Percentiles rank a stretch among this genome's conserved stretches.
Evolutionary conservation across 2,113 vertebrate genomes (phyloP).

Genomic region (Amphiprion percula): DNA sequence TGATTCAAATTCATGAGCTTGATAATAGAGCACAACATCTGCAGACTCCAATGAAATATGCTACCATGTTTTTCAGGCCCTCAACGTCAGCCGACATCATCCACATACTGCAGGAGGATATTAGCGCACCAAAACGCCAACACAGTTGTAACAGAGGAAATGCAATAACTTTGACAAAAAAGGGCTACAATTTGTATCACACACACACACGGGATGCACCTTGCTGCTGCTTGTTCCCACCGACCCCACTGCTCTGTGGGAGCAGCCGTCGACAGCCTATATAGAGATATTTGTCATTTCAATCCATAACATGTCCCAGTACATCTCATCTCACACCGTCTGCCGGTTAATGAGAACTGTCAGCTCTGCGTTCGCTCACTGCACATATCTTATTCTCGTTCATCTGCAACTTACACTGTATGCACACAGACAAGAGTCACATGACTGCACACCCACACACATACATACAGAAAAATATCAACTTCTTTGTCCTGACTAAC

Average conservation of each 20-base stretch:
- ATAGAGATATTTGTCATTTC: slow-evolving; percentile 47
- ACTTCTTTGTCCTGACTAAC: slow-evolving; percentile 7
- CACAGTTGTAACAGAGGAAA: neutral
- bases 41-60: slow-evolving; percentile 1
- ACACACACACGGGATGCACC: slow-evolving; percentile 5
- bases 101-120: neutral
- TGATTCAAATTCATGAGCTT: slow-evolving; percentile 19
- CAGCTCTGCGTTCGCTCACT: slow-evolving; percentile 14
- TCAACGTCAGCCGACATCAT: neutral
- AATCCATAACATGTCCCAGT: slow-evolving; percentile 43
- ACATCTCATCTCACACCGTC: slow-evolving; percentile 41
- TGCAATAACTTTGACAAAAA: slow-evolving; percentile 6
- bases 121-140: neutral
- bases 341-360: slow-evolving; percentile 54
- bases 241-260: slow-evolving; percentile 4
- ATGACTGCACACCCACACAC: neutral
- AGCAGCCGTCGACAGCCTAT: neutral
- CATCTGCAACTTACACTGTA: neutral
- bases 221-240: slow-evolving; percentile 4
- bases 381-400: slow-evolving; percentile 13
- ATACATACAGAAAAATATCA: neutral
- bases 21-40: slow-evolving; percentile 20
- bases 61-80: neutral
- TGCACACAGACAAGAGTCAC: neutral
- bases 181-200: slow-evolving; percentile 5